A percentile compares a stretch with the other conserved stretches of the same genome.
phyloP scores from a whole-genome alignment of 2,888 invertebrate genomes.

The Polydrusus cervinus region DNA sequence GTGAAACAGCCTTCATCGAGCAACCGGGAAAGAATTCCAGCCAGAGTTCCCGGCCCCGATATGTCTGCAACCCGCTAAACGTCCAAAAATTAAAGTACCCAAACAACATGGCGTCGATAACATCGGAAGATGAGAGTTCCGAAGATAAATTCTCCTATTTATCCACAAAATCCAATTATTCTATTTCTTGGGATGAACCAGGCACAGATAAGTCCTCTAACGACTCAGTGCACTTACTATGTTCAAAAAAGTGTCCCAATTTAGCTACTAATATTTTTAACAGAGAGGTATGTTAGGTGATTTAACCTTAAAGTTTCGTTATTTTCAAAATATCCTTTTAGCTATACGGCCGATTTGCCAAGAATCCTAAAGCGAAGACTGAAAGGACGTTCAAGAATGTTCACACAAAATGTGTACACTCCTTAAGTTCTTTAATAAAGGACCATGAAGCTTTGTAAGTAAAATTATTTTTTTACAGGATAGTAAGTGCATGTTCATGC shows the following conservation, averaged over 20 bases:
- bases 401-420: constrained; percentile 67
- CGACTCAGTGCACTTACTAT: constrained; percentile 46
- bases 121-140: constrained; percentile 63
- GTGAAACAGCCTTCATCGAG: not conserved
- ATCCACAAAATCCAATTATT: constrained; percentile 63
- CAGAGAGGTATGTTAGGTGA: constrained; percentile 62
- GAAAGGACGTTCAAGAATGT: constrained; percentile 68
- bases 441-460: constrained; percentile 64
- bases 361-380: constrained; percentile 68
- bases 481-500: too few relatives aligned
- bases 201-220: constrained; percentile 57
- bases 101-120: constrained; percentile 62
- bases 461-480: too few relatives aligned
- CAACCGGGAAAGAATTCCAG: not conserved
- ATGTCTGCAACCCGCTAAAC: constrained; percentile 31
- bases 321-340: constrained; percentile 60
- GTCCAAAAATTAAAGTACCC: constrained; percentile 30
- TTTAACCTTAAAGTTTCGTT: constrained; percentile 61
- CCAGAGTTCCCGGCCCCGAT: not conserved
- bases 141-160: constrained; percentile 64
- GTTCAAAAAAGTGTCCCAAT: constrained; percentile 58
- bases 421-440: constrained; percentile 61
- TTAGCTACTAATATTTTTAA: constrained; percentile 62
- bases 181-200: constrained; percentile 58
- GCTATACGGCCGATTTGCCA: constrained; percentile 69